These are phyloP conservation scores for Rhodeus uyekii DNA, from an alignment of 2,797 vertebrate genomes.

Conservation along the genomic window DNA sequence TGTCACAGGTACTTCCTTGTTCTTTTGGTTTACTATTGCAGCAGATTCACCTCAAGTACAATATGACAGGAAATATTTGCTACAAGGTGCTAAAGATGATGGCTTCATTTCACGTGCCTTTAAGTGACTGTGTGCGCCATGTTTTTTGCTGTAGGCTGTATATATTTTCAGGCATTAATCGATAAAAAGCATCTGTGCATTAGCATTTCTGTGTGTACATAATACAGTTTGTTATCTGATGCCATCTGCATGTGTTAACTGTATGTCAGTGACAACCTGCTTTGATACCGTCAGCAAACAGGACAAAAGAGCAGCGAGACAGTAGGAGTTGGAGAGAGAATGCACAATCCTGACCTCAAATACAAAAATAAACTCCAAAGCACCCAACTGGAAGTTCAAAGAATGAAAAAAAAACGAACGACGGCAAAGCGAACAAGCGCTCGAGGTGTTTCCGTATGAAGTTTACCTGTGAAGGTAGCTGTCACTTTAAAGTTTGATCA, in stretches of 20 bases:
- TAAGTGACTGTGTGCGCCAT: background rate
- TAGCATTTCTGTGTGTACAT: conserved; percentile 22
- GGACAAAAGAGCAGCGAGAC: conserved; percentile 10
- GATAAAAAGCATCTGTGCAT: conserved; percentile 16
- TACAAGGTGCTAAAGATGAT: too few relatives aligned
- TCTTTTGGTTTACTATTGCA: background rate
- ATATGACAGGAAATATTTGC: background rate
- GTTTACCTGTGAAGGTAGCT: conserved; percentile 46
- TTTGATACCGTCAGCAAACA: conserved; percentile 33
- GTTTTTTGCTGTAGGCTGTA: background rate
- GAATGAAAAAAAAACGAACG: conserved; percentile 42
- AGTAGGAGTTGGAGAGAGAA: conserved; percentile 26
- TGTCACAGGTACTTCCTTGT: conserved; percentile 74
- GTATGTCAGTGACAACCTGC: conserved; percentile 29
- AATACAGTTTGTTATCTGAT: conserved; percentile 31
- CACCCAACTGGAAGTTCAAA: conserved; percentile 40
- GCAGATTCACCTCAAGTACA: background rate
- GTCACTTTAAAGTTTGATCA: conserved; percentile 53
- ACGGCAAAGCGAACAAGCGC: conserved; percentile 29
- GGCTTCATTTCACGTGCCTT: background rate
- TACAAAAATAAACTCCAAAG: conserved; percentile 62
- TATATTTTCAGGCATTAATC: conserved; percentile 17
- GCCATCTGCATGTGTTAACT: conserved; percentile 27
- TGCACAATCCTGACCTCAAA: conserved; percentile 53
- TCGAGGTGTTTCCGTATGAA: conserved; percentile 29